Evolutionary conservation across 2,113 vertebrate species (phyloP), one percentile per base, ranked within the genome.

Genomic region (Cryptomyrus ogoouensis): DNA sequence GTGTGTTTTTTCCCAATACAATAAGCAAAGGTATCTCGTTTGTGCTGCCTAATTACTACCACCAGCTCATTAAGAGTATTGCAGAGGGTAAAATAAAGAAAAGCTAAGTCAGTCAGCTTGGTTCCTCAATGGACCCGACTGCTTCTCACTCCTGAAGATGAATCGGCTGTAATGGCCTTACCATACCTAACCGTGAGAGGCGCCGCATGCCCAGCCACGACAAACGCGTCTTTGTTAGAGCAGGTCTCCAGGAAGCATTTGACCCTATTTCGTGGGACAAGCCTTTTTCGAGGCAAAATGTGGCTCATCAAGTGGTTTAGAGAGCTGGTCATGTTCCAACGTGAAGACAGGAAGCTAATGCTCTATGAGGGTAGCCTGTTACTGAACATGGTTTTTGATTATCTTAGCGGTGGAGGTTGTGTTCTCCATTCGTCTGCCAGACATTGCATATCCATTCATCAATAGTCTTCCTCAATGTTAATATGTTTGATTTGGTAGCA

Each of bases 221-320:
- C 87, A 90, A 87, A 89, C 87, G 88, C 42, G 83, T 50, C 91
- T 87, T 90, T 90, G 89, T 90, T 5, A 58, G n/a, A 24, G 42
- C 17, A 50, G 39, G 35, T 31, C 62, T 88, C 31, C 31, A 17
- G 70, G 70, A 77, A 77, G 70, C 70, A 19, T 77, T 77, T 77
- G 70, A 77, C 70, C 31, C 19, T 58, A 47, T 53, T 86, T 90
- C 42, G 3, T 47, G 19, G 62, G 27, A 39, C 6, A 10, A 56
- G 39, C 46, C 87, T 52, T 50, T 89, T 89, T 66, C 9, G 21
- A 87, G 39, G 42, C 44, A 44, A 62, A 21, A 87, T 62, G 80
- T 77, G 44, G 42, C 80, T 39, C 12, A 19, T 77, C 15, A 39
- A 77, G 12, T 77, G 35, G 35, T 77, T 77, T 39, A 8, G 58